These are phyloP conservation scores for Drosophila burlai DNA, from an alignment of 1,140 invertebrate genomes.

Conservation along the genomic window DNA sequence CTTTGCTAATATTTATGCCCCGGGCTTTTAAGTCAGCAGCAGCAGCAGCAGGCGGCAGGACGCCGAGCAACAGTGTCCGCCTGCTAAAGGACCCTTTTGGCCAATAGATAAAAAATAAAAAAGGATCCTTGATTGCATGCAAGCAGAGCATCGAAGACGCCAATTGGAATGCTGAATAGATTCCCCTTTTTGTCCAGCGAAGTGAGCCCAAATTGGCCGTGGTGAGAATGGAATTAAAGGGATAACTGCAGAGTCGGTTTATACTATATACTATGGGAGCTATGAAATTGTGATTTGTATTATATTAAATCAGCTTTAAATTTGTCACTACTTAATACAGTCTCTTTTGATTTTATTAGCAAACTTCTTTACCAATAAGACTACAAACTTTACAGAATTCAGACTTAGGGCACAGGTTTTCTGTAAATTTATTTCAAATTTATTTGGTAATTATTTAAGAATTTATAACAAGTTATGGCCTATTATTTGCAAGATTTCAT, in stretches of 20 bases:
- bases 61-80: constrained; percentile 34
- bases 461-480: too few relatives aligned
- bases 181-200: constrained; percentile 10
- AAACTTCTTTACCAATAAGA: background rate
- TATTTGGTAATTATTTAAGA: background rate
- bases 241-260: too few relatives aligned
- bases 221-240: background rate
- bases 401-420: background rate
- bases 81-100: constrained; percentile 56
- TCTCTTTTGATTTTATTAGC: background rate
- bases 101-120: constrained; percentile 41
- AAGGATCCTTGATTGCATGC: constrained; percentile 66
- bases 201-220: constrained; percentile 5
- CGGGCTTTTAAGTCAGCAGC: constrained; percentile 53
- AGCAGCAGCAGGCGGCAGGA: constrained; percentile 3
- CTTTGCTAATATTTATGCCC: constrained; percentile 79
- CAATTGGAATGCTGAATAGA: constrained; percentile 28
- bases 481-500: too few relatives aligned
- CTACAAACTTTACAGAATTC: background rate
- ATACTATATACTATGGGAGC: background rate
- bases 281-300: background rate
- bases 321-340: background rate
- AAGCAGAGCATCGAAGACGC: constrained; percentile 11
- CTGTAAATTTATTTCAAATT: background rate
- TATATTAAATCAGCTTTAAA: background rate